Evolutionary conservation across 2,888 invertebrate genomes (phyloP).

Genomic region (Callinectes sapidus): DNA sequence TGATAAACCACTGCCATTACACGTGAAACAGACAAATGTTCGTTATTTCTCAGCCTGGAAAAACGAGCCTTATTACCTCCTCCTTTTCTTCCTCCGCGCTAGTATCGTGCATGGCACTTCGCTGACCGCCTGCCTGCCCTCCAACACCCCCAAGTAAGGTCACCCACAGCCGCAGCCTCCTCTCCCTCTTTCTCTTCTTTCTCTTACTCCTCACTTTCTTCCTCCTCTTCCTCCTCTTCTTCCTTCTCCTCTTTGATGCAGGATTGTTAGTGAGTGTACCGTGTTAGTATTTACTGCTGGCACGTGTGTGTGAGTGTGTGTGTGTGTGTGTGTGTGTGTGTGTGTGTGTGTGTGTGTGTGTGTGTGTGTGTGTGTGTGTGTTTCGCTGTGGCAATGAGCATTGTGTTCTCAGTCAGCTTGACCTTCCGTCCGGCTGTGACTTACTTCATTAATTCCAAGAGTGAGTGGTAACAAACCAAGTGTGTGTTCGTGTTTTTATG

Average conservation of each 20-base stretch:
- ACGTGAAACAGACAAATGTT: constrained; percentile 71
- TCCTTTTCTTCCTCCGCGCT: constrained; percentile 51
- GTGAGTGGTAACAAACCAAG: background rate
- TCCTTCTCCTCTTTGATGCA: background rate
- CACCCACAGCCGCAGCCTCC: background rate
- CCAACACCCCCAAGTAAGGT: background rate
- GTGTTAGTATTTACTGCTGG: background rate
- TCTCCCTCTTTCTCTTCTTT: background rate
- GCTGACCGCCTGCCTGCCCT: constrained; percentile 28
- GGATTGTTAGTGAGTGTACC: background rate
- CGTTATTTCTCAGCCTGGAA: constrained; percentile 70
- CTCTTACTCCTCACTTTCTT: background rate
- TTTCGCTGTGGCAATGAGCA: background rate
- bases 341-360: constrained; percentile 39
- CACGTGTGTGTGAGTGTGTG: background rate
- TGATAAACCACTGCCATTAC: constrained; percentile 71
- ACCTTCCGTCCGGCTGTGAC: constrained; percentile 5
- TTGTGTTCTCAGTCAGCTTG: background rate
- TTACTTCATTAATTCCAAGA: constrained; percentile 24
- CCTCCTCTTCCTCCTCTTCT: no score
- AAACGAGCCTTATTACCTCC: constrained; percentile 70
- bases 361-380: constrained; percentile 42
- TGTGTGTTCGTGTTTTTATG: background rate
- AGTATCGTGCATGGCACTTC: constrained; percentile 57
- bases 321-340: constrained; percentile 36